Conservation (phyloP, 2,888 invertebrate species). For the Conus canariensis region DNA sequence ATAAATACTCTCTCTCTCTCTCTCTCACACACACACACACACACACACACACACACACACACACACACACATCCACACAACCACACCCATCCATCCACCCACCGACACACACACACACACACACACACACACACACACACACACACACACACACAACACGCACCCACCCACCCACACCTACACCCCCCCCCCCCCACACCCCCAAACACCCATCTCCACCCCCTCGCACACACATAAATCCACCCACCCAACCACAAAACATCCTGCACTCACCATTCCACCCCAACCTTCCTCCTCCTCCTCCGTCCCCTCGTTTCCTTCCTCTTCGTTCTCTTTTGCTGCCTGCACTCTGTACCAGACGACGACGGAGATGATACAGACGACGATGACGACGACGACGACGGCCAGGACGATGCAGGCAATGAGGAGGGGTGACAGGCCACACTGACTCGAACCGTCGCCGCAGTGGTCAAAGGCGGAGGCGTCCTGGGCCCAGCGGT, state of each 20-base stretch:
- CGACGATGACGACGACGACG: not conserved
- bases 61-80: too few relatives aligned
- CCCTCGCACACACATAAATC: too few relatives aligned
- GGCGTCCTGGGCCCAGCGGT: constrained; percentile 13
- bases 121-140: not conserved
- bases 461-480: constrained; percentile 23
- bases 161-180: too few relatives aligned
- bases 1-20: not conserved
- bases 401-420: constrained; percentile 5
- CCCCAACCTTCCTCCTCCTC: not conserved
- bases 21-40: not conserved
- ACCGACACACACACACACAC: too few relatives aligned
- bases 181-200: too few relatives aligned
- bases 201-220: too few relatives aligned
- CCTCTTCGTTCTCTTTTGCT: not conserved
- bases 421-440: not conserved
- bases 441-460: constrained; percentile 14
- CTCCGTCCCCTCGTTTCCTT: not conserved
- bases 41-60: constrained; percentile 16
- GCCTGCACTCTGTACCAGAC: constrained; percentile 7
- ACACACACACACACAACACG: not conserved
- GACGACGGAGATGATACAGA: constrained; percentile 9
- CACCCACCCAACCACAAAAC: too few relatives aligned
- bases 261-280: not conserved
- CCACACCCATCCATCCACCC: too few relatives aligned